These are phyloP conservation scores for Acrocyrtus sp. DNA, from an alignment of 2,888 invertebrate species.

Conservation along the genomic window DNA sequence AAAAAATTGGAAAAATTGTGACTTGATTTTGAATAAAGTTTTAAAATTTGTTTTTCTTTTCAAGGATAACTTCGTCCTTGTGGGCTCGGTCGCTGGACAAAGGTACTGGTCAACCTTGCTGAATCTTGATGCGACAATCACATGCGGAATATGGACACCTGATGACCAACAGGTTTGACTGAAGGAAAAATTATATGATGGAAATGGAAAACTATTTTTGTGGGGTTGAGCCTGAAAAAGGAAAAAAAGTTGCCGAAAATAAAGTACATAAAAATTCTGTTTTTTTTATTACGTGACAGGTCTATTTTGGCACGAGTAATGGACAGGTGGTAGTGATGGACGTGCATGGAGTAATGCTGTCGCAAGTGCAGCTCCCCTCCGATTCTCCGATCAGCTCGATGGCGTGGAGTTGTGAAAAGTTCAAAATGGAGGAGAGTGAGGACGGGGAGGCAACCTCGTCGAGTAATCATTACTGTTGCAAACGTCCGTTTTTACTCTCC, in stretches of 20 bases:
- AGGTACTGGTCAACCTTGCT: constrained; percentile 98
- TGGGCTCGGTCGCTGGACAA: constrained; percentile 97
- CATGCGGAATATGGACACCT: constrained; percentile 98
- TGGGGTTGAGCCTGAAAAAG: too few species aligned
- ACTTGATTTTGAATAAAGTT: not conserved
- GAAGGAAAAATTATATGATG: not conserved
- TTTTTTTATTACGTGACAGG: constrained; percentile 71
- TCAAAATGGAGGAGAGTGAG: constrained; percentile 96
- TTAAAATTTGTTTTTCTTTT: constrained; percentile 56
- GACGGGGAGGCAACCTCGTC: constrained; percentile 70
- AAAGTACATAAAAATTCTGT: not conserved
- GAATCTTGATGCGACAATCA: constrained; percentile 91
- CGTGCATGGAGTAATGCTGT: constrained; percentile 94
- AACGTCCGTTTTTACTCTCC: constrained; percentile 59
- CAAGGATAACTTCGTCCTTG: constrained; percentile 96
- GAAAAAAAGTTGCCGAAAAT: too few species aligned
- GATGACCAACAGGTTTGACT: constrained; percentile 57
- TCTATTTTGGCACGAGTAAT: constrained; percentile 94
- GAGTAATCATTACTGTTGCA: constrained; percentile 59
- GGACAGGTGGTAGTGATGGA: constrained; percentile 98
- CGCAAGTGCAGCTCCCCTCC: constrained; percentile 84
- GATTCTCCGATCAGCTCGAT: constrained; percentile 88
- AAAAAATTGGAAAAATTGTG: not conserved
- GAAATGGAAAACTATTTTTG: too few species aligned
- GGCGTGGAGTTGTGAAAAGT: constrained; percentile 98